Base-by-base conservation (phyloP, 2,888 invertebrate genomes). In the Lamellibrachia satsuma region DNA sequence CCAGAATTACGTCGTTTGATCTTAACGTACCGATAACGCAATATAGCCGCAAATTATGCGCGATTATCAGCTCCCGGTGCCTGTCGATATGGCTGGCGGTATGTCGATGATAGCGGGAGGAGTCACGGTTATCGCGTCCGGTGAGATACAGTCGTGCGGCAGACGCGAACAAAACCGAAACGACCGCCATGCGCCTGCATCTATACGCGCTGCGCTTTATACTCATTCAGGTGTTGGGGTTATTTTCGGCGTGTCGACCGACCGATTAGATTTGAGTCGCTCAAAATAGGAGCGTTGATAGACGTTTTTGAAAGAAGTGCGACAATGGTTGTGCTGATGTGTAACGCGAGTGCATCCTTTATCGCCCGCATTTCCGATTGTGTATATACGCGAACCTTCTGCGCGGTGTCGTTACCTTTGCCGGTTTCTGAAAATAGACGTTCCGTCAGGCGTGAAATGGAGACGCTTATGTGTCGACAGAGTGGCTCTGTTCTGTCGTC, bases 41-140 rank as follows among this genome's bases (percentile, higher is more conserved):
- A 75, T 15, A 75, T 75, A 75, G n/a, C 75, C 22, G 75, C 75
- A 75, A 75, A 75, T 75, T 75, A 75, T 75, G 75, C 75, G 75
- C 75, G 22, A 22, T 75, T 75, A 75, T 75, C 22, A 75, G 75
- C 75, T 75, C 75, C n/a, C 75, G 75, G 15, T 75, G n/a, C 75
- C 22, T 75, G 22, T 6, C 15, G 75, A 75, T 22, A 22, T 6
- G 22, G 15, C 39, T 39, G 39, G 39, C 39, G 39, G 39, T 39
- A 39, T 22, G 6, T 6, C 75, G 22, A 6, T 22, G 22, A 15
- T 75, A 75, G 75, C 0, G 3, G 75, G 22, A 22, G 15, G 75
- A 75, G 75, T 11, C 22, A 11, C 75, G 15, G 75, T 15, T 75
- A 75, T 75, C 75, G 75, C 75, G 75, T 75, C 75, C 75, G 22